phyloP scores from a whole-genome alignment of 2,797 vertebrate species.

The Furcifer pardalis region DNA sequence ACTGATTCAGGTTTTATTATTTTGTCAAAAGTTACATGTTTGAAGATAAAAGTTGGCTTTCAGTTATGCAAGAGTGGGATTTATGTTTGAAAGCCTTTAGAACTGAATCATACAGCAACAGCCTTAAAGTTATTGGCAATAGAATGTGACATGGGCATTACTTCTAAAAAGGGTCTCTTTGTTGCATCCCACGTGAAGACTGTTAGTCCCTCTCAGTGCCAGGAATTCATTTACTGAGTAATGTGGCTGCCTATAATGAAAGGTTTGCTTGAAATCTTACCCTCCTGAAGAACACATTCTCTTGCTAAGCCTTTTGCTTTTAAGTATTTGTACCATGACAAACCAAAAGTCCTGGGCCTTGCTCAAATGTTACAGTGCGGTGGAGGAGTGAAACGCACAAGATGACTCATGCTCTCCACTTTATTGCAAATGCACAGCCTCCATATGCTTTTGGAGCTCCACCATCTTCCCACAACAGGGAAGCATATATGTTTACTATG shows the following conservation, averaged over 20 bases:
- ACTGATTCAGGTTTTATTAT: slow-evolving; percentile 3
- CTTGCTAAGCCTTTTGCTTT: background rate
- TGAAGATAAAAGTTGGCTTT: slow-evolving; percentile 67
- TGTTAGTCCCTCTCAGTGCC: slow-evolving; percentile 53
- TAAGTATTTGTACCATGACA: background rate
- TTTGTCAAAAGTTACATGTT: slow-evolving; percentile 64
- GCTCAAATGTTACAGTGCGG: background rate
- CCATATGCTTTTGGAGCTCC: background rate
- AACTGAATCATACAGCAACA: background rate
- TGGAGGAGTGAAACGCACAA: background rate
- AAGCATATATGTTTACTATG: background rate
- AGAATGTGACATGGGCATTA: background rate
- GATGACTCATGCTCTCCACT: background rate
- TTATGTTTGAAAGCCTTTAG: slow-evolving; percentile 51
- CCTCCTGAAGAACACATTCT: background rate
- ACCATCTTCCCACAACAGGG: too few species aligned
- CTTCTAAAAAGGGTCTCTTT: slow-evolving; percentile 26
- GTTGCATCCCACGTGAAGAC: slow-evolving; percentile 36
- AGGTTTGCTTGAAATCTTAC: background rate
- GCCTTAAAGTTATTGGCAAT: background rate
- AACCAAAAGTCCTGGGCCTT: background rate
- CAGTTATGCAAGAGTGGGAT: slow-evolving; percentile 63
- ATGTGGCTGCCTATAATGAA: background rate
- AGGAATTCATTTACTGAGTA: slow-evolving; percentile 46
- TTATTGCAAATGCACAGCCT: background rate